Conservation (phyloP, 1,140 invertebrate genomes). For the Dendrolimus kikuchii region DNA sequence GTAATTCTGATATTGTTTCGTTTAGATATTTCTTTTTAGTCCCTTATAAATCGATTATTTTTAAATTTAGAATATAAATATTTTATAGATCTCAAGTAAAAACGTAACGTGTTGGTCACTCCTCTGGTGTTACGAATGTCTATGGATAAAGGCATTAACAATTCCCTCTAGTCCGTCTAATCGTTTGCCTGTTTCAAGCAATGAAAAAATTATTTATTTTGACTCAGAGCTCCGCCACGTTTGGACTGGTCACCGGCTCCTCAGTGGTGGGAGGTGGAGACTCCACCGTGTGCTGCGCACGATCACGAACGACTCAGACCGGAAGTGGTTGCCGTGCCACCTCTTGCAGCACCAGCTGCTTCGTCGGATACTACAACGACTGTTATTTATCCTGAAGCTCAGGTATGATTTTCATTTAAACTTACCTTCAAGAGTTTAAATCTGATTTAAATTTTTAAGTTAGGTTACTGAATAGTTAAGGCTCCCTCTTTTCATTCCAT, state of each 20-base stretch:
- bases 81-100: too few species aligned
- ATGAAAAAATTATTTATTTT: neutral
- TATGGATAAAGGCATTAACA: neutral
- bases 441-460: too few species aligned
- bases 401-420: conserved; percentile 69
- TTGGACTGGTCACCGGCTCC: conserved; percentile 65
- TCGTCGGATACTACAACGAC: conserved; percentile 90
- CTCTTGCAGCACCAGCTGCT: conserved; percentile 83
- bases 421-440: too few species aligned
- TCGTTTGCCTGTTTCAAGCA: neutral
- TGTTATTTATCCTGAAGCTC: conserved; percentile 90
- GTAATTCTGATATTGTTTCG: too few species aligned
- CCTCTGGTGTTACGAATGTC: too few species aligned
- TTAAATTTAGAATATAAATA: too few species aligned
- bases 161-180: neutral
- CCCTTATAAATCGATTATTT: too few species aligned
- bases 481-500: too few species aligned
- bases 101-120: too few species aligned
- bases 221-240: conserved; percentile 58
- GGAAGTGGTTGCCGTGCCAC: conserved; percentile 88
- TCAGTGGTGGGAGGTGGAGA: conserved; percentile 61
- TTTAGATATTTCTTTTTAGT: too few species aligned
- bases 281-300: conserved; percentile 85
- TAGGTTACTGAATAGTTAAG: too few species aligned
- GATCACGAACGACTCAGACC: conserved; percentile 87